A percentile compares a stretch with the other conserved stretches of the same genome.
Evolutionary conservation across 2,797 vertebrate species (phyloP).

Genomic region (Acridotheres tristis): DNA sequence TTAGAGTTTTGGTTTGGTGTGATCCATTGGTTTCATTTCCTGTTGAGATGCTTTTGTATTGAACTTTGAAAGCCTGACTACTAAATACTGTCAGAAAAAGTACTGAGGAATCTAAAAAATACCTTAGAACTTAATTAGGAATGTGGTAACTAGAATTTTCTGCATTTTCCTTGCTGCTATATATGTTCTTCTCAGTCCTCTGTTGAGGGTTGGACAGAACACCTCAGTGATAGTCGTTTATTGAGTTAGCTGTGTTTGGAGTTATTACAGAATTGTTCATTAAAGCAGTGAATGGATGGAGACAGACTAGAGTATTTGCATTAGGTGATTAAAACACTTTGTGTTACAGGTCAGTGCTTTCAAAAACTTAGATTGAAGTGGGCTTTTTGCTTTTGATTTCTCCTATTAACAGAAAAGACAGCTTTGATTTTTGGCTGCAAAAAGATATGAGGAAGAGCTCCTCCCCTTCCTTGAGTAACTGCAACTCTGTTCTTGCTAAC

Average conservation of each 20-base stretch:
- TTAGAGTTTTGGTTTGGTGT: not conserved
- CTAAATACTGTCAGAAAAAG: not conserved
- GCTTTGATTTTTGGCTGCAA: conserved; percentile 89
- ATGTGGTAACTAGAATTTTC: not conserved
- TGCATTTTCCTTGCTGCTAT: not conserved
- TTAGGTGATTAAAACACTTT: not conserved
- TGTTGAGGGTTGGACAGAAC: not conserved
- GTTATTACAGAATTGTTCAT: not conserved
- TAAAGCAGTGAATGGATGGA: not conserved
- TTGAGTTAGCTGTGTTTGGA: not conserved
- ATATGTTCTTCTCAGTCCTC: not conserved
- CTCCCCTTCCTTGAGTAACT: conserved; percentile 93
- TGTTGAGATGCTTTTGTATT: not conserved
- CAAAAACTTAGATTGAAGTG: conserved; percentile 18
- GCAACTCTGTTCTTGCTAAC: conserved; percentile 88
- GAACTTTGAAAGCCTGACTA: not conserved
- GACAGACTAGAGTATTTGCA: not conserved
- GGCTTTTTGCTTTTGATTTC: conserved; percentile 37
- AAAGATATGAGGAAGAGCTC: conserved; percentile 99
- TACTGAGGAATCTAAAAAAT: not conserved
- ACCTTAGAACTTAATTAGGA: not conserved
- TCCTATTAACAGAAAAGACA: conserved; percentile 86
- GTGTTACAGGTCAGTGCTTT: conserved; percentile 17
- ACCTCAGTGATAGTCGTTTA: not conserved
- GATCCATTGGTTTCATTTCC: not conserved